phyloP scores from a whole-genome alignment of 2,888 invertebrate genomes.

The Helicoverpa assulta region DNA sequence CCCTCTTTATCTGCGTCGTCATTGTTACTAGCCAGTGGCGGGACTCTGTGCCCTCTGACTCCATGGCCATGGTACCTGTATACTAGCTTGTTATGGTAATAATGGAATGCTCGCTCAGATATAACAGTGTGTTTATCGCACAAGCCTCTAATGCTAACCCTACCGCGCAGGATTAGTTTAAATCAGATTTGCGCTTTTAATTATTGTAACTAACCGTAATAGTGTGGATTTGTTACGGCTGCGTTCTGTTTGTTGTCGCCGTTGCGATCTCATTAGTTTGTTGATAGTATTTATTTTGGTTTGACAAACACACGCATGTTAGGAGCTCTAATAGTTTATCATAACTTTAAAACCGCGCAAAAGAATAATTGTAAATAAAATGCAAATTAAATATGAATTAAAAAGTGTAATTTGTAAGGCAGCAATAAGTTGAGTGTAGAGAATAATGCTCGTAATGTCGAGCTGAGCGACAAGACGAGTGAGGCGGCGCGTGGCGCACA shows the following conservation, averaged over 20 bases:
- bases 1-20: slow-evolving; percentile 88
- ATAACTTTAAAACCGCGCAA: not conserved
- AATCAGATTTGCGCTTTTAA: slow-evolving; percentile 60
- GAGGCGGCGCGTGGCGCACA: slow-evolving; percentile 83
- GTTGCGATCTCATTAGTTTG: slow-evolving; percentile 40
- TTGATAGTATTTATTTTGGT: slow-evolving; percentile 21
- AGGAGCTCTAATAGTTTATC: not conserved
- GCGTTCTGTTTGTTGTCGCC: slow-evolving; percentile 40
- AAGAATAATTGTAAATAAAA: not conserved
- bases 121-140: slow-evolving; percentile 53
- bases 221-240: slow-evolving; percentile 41
- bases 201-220: slow-evolving; percentile 54
- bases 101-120: slow-evolving; percentile 40
- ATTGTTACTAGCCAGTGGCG: slow-evolving; percentile 88
- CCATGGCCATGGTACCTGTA: slow-evolving; percentile 52
- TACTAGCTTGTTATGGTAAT: slow-evolving; percentile 54
- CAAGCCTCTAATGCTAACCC: slow-evolving; percentile 41
- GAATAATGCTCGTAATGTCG: slow-evolving; percentile 77
- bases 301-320: slow-evolving; percentile 15
- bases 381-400: slow-evolving; percentile 12
- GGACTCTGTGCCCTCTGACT: slow-evolving; percentile 78
- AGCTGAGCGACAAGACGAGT: slow-evolving; percentile 74
- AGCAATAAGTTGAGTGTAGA: slow-evolving; percentile 64
- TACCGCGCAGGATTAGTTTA: slow-evolving; percentile 48
- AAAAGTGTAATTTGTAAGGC: slow-evolving; percentile 37